A percentile compares a stretch with the other conserved stretches of the same genome.
phyloP scores from a whole-genome alignment of 2,888 invertebrate genomes.

The Drosophila recens region DNA sequence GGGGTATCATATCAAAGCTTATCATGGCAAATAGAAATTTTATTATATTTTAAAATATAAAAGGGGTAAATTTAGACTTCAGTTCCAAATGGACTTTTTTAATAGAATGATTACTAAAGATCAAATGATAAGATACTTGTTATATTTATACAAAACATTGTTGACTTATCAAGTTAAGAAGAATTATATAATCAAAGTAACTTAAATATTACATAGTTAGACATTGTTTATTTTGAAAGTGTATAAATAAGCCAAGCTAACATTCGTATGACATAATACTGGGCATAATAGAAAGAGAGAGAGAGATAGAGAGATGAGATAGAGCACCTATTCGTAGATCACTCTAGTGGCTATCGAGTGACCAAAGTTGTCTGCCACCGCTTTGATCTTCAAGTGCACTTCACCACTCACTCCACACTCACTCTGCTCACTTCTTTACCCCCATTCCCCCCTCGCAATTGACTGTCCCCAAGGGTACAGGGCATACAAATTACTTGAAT shows the following conservation, averaged over 20 bases:
- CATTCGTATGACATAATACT: neutral
- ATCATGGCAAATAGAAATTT: neutral
- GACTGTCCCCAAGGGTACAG: conserved; percentile 30
- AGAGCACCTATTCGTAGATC: conserved; percentile 6
- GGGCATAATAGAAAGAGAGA: neutral
- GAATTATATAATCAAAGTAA: too few species aligned
- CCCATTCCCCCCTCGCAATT: neutral
- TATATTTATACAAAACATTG: neutral
- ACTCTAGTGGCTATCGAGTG: conserved; percentile 26
- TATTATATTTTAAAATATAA: neutral
- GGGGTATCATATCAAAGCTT: neutral
- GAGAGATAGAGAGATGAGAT: neutral
- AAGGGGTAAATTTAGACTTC: neutral
- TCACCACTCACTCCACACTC: neutral
- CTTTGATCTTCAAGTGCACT: conserved; percentile 63
- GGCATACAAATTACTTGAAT: conserved; percentile 60
- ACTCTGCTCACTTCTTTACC: neutral
- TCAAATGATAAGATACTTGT: neutral
- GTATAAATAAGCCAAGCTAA: neutral
- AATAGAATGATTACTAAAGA: neutral
- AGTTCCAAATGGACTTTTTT: neutral
- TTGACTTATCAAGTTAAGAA: neutral
- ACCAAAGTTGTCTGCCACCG: conserved; percentile 24
- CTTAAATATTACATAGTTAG: neutral
- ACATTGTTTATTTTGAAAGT: neutral